Base-by-base conservation (phyloP, 2,888 invertebrate genomes). In the Platypus cylindrus region DNA sequence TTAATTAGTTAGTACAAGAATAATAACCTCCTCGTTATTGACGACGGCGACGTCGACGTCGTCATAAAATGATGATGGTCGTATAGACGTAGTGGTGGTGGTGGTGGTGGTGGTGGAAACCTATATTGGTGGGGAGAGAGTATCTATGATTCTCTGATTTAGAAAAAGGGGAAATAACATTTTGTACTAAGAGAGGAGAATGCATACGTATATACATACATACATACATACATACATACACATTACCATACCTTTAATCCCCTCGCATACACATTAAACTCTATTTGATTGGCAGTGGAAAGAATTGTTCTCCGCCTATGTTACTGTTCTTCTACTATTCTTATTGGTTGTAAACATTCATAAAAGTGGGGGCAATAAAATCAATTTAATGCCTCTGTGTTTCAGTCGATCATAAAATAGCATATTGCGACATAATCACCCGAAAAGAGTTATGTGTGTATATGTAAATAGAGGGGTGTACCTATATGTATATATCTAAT, bases 301-400 rank as follows among this genome's bases (percentile, higher is more conserved):
- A 50, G 50, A 51, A 49, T 50, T 47, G 50, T 53, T 55, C 54
- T 53, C 59, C 59, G 59, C 59, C 59, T 54, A 49, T 49, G 47
- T 48, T 45, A 46, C 50, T 44, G 48, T 44, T 45, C 53, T 53
- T 52, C 53, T 55, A 54, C 54, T 53, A 55, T 50, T 51, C 48
- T 49, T 48, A 59, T 59, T 58, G 58, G 58, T 47, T 47, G 49
- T 42, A 50, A 46, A 49, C 43, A 43, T 45, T 43, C 46, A 51
- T n/a, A n/a, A n/a, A n/a, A 54, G 59, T 51, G 61, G 49, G 50
- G 50, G 56, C 59, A 60, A 62, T 62, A 61, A 62, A 62, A 61
- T 62, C 62, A 62, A 62, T 63, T 63, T 62, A 58, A 62, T 62
- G 60, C 60, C 56, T 58, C 58, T 56, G 51, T 49, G 51, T 51